Base-by-base conservation (phyloP, 2,797 vertebrate species). In the Chrysocyon brachyurus region DNA sequence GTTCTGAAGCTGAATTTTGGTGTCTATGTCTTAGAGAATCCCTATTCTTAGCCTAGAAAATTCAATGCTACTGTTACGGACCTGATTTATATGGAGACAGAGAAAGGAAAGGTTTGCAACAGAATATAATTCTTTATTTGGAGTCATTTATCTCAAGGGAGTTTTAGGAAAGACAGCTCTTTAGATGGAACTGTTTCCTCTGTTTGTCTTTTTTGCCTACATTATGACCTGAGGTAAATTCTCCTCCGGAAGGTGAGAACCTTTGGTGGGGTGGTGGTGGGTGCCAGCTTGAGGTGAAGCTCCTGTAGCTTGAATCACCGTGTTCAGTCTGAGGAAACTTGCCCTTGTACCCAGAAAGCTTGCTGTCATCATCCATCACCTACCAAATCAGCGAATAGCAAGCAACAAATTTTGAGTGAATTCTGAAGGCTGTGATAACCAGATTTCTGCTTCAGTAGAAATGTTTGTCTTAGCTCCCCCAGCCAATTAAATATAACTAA, bases 401-500 rank as follows among this genome's bases (percentile, higher is more conserved):
- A 77, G 17, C 56, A 54, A 77, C 61, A 66, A 40, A 68, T 72
- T 84, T 84, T 72, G 61, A 94, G 31, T 84, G 93, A 93, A 78
- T 92, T 91, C 40, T 52, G 90, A 92, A 96, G 83, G 52, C 59
- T 93, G 31, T 68, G 33, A 90, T 90, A 75, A 88, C 92, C 40
- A 87, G 79, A 87, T 94, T 96, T 95, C 81, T 81, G 63, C 28
- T 87, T 91, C 19, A 91, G 36, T 66, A 78, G 63, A 79, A 94
- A 93, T 77, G 49, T 59, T 57, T 3, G 88, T 85, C 86, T 94
- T 73, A 68, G 77, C 46, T 75, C 28, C 16, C 31, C 2, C 8
- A 72, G 49, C 26, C 68, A 93, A 70, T 90, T 59, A 95, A 87
- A 91, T 81, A 75, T 92, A 82, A 96, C 75, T 59, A 87, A 95